A percentile compares a stretch with the other conserved stretches of the same genome.
phyloP scores from a whole-genome alignment of 2,113 vertebrate genomes.

The Hystrix brachyura region DNA sequence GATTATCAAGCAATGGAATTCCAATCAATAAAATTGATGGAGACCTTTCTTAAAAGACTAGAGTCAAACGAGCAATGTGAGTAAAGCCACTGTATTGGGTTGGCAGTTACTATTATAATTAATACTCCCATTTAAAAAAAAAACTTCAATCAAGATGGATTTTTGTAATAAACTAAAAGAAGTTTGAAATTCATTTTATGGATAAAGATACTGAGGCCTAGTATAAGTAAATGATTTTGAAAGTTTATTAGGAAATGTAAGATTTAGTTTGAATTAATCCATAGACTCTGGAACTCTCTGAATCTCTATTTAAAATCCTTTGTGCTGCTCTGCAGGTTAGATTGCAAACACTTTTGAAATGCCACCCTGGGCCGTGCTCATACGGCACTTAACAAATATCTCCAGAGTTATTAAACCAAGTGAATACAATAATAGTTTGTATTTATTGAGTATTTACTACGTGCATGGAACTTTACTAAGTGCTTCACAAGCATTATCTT shows the following conservation, averaged over 20 bases:
- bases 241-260: not conserved
- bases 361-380: not conserved
- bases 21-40: not conserved
- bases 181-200: not conserved
- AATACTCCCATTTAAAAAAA: not conserved
- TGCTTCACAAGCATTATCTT: not conserved
- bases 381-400: not conserved
- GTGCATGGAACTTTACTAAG: not conserved
- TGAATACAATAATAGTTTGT: not conserved
- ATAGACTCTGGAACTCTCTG: not conserved
- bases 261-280: not conserved
- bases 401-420: not conserved
- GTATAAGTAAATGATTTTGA: not conserved
- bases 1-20: not conserved
- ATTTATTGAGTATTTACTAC: not conserved
- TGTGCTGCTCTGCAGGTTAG: not conserved
- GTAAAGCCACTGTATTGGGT: not conserved
- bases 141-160: not conserved
- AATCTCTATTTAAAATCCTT: not conserved
- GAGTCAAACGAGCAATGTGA: not conserved
- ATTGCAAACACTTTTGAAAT: not conserved
- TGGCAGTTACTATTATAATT: not conserved
- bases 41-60: conserved; percentile 20
- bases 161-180: not conserved
- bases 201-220: not conserved